Percentiles rank a stretch among this genome's conserved stretches.
phyloP scores from a whole-genome alignment of 2,113 vertebrate genomes.

The Sprattus sprattus region DNA sequence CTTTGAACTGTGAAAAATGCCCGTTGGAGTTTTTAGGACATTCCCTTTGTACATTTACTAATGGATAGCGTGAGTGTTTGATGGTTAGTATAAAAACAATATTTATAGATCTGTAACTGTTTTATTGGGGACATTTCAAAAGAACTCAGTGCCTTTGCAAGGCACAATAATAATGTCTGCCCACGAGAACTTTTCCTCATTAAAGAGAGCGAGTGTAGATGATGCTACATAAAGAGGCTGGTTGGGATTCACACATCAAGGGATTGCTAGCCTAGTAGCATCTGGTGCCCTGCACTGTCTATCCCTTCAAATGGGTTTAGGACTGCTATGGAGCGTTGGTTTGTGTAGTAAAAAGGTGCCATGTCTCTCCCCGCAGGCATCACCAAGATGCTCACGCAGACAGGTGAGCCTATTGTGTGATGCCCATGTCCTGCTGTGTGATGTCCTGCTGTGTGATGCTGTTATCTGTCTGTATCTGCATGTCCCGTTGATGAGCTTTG shows the following conservation, averaged over 20 bases:
- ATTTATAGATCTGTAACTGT: conserved; percentile 12
- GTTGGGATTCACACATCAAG: not conserved
- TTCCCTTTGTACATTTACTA: not conserved
- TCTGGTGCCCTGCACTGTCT: not conserved
- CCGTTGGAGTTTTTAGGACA: not conserved
- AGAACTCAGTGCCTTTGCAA: not conserved
- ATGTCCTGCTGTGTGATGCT: not conserved
- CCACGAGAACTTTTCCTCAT: not conserved
- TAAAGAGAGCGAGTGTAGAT: not conserved
- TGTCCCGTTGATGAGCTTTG: not conserved
- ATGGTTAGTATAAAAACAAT: not conserved
- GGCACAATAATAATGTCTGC: not conserved
- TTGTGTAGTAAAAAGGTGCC: not conserved
- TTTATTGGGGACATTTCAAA: conserved; percentile 7
- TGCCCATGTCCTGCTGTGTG: not conserved
- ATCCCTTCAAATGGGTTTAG: not conserved
- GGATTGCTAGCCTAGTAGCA: not conserved
- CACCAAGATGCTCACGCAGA: conserved; percentile 61
- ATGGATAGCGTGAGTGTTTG: conserved; percentile 15
- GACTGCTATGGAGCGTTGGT: not conserved
- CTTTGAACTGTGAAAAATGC: conserved; percentile 44
- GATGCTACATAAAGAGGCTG: not conserved
- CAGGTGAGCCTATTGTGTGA: conserved; percentile 47
- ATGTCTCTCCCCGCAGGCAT: conserved; percentile 50
- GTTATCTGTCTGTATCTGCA: not conserved